Evolutionary conservation across 2,797 vertebrate species (phyloP).

Genomic region (Clarias laeviceps): DNA sequence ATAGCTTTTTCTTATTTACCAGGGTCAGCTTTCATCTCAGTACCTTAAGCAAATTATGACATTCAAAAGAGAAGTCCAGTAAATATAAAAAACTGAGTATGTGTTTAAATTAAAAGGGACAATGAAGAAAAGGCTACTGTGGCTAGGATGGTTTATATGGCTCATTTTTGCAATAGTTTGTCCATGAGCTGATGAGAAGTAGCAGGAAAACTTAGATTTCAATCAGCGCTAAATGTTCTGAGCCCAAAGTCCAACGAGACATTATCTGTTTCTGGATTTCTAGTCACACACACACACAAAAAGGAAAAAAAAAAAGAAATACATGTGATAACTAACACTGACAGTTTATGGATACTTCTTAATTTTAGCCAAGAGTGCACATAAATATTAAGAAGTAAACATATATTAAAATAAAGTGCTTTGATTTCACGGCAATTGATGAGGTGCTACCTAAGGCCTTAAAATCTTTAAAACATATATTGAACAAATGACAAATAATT

Average conservation of each 20-base stretch:
- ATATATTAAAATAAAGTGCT: conserved; percentile 47
- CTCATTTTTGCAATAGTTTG: background rate
- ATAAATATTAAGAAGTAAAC: conserved; percentile 10
- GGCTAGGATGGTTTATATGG: background rate
- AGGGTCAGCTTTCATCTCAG: conserved; percentile 4
- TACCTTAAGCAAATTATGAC: background rate
- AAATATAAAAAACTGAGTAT: conserved; percentile 46
- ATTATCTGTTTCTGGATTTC: conserved; percentile 3
- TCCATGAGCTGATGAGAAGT: conserved; percentile 9
- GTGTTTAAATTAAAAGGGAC: conserved; percentile 21
- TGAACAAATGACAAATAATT: background rate
- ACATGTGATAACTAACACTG: background rate
- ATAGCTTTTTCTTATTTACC: conserved; percentile 12
- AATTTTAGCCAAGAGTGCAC: background rate
- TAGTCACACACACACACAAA: background rate
- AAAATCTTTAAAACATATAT: background rate
- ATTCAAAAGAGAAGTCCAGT: background rate
- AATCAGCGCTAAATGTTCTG: background rate
- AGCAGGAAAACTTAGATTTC: background rate
- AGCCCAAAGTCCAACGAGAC: background rate
- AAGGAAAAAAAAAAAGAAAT: background rate
- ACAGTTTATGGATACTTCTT: background rate
- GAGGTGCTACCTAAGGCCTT: background rate
- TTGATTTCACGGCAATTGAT: conserved; percentile 20
- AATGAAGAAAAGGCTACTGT: background rate